Percentiles rank a stretch among this genome's conserved stretches.
Conservation (phyloP, 1,140 invertebrate genomes). For the Pseudomyrmex dendroicus region DNA sequence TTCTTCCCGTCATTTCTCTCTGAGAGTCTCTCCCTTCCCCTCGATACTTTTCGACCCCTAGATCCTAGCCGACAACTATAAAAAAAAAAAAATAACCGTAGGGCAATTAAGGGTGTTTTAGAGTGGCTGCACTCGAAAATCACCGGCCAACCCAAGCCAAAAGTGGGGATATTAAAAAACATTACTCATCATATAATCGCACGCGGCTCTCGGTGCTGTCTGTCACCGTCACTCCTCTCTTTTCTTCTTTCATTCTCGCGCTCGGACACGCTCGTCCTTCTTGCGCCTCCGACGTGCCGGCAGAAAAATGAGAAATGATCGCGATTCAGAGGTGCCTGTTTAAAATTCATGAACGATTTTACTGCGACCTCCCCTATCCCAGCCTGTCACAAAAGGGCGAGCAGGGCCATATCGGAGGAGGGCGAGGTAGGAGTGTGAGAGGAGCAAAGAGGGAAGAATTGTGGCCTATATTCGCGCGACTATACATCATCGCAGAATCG, state of each 20-base stretch:
- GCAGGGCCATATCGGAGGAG: slow-evolving; percentile 74
- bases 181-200: slow-evolving; percentile 86
- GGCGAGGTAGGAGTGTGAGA: slow-evolving; percentile 7
- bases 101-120: slow-evolving; percentile 86
- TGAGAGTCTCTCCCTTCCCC: slow-evolving; percentile 37
- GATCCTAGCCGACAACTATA: slow-evolving; percentile 66
- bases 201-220: slow-evolving; percentile 67
- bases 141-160: slow-evolving; percentile 69
- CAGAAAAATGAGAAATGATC: slow-evolving; percentile 85
- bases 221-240: slow-evolving; percentile 51
- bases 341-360: slow-evolving; percentile 86
- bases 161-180: slow-evolving; percentile 84
- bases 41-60: slow-evolving; percentile 54
- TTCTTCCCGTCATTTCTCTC: slow-evolving; percentile 45
- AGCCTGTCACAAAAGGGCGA: slow-evolving; percentile 75
- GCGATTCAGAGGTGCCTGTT: slow-evolving; percentile 82
- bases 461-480: slow-evolving; percentile 70
- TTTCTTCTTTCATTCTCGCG: slow-evolving; percentile 51
- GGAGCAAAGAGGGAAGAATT: slow-evolving; percentile 43
- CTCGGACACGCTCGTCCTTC: slow-evolving; percentile 68
- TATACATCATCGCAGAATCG: slow-evolving; percentile 48
- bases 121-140: slow-evolving; percentile 83
- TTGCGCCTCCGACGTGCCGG: slow-evolving; percentile 68
- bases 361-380: slow-evolving; percentile 70
- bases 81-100: slow-evolving; percentile 69